Conservation (phyloP, 2,797 vertebrate genomes). For the Potorous gilbertii region DNA sequence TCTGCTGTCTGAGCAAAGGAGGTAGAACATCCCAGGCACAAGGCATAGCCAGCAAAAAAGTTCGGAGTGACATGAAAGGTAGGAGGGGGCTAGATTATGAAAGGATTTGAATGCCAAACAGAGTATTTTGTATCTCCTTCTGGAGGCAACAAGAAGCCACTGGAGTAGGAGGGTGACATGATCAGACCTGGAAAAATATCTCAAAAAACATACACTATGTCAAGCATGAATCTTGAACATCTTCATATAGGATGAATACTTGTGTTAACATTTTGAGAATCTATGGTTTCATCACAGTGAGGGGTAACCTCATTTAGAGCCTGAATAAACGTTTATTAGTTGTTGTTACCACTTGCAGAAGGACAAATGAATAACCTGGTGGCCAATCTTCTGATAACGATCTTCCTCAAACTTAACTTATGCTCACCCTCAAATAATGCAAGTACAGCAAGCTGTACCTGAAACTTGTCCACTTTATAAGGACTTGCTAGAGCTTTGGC, state of each 20-base stretch:
- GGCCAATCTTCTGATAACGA: neutral
- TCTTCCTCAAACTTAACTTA: neutral
- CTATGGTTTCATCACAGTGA: neutral
- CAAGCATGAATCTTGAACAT: neutral
- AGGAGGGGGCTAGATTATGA: neutral
- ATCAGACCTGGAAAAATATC: slow-evolving; percentile 25
- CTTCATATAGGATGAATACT: slow-evolving; percentile 28
- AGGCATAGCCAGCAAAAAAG: neutral
- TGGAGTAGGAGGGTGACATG: neutral
- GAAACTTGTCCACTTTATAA: neutral
- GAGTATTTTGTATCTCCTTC: neutral
- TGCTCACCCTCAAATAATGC: neutral
- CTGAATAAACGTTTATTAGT: neutral
- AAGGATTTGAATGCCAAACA: neutral
- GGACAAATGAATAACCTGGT: neutral
- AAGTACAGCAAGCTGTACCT: neutral
- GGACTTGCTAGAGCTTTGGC: neutral
- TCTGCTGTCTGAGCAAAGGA: neutral
- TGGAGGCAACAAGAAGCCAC: neutral
- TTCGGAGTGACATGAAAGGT: neutral
- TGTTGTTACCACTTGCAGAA: neutral
- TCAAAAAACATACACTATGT: slow-evolving; percentile 23
- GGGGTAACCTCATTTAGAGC: neutral
- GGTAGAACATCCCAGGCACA: neutral
- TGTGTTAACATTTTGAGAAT: neutral